A percentile compares a stretch with the other conserved stretches of the same genome.
Evolutionary conservation across 1,140 invertebrate genomes (phyloP).

Genomic region (Steinernema feltiae): DNA sequence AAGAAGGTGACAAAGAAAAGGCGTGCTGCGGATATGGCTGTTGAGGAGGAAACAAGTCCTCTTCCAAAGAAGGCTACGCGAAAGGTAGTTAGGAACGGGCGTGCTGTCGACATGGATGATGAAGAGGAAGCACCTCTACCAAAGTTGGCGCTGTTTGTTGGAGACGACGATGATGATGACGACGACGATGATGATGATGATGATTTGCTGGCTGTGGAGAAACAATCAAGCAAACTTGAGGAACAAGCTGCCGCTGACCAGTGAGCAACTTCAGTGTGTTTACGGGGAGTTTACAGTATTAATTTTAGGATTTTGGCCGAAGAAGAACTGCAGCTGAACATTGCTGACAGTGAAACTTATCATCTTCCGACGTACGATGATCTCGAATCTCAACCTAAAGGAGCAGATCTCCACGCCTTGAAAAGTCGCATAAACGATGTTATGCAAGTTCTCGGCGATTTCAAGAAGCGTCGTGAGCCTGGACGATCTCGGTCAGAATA

Average conservation of each 20-base stretch:
- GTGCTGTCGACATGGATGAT: not conserved
- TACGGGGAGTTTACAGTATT: constrained; percentile 22
- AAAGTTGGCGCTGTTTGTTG: not conserved
- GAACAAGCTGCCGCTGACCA: constrained; percentile 61
- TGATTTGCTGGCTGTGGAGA: constrained; percentile 74
- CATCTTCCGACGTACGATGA: constrained; percentile 49
- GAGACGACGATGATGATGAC: not conserved
- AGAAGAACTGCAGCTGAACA: constrained; percentile 61
- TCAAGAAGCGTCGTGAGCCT: constrained; percentile 72
- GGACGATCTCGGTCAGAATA: constrained; percentile 75
- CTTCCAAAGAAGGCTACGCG: no score
- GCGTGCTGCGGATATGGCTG: not conserved
- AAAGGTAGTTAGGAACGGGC: not conserved
- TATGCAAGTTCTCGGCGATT: constrained; percentile 76
- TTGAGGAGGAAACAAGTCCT: not conserved
- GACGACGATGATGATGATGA: constrained; percentile 24
- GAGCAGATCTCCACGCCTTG: constrained; percentile 65
- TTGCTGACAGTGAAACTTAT: constrained; percentile 58
- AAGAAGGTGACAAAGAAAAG: not conserved
- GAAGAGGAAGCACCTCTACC: not conserved
- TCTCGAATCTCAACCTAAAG: constrained; percentile 65
- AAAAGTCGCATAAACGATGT: constrained; percentile 66
- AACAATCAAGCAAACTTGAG: constrained; percentile 72
- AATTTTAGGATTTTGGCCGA: constrained; percentile 69
- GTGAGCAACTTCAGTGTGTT: constrained; percentile 54